Evolutionary conservation across 2,113 vertebrate species (phyloP), one percentile per base, ranked within the genome.

Genomic region (Platysteira castanea): DNA sequence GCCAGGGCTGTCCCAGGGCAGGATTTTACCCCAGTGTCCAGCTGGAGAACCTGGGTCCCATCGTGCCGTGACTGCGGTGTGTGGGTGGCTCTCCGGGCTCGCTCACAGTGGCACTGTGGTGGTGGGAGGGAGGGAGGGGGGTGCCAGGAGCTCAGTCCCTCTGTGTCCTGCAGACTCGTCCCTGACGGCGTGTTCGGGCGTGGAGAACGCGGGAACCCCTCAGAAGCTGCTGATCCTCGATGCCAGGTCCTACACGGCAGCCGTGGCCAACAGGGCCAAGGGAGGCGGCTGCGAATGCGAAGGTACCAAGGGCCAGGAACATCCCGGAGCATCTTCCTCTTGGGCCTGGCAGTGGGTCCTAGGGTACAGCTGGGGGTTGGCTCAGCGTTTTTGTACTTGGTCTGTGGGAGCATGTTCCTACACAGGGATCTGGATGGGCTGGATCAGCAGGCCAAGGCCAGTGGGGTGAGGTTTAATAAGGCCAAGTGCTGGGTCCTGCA

Each of bases 221-320:
- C 99, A 99, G 96, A 99, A 99, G 96, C 98, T 99, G 92, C 98
- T 99, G 92, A 99, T 99, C 87, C 98, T 99, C 44, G 99, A 99
- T 41, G 99, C 99, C 41, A 98, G 99, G 64, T 99, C 99, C 41
- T 99, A 99, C 95, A 99, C 99, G 0, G 99, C 99, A 1, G 99
- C 99, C 0, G 99, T 99, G 91, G 99, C 99, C 69, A 99, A 99
- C 98, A 98, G 99, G 49, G 99, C 99, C n/a, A 99, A 99, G 97
- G 99, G 99, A 33, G 99, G 99, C 3, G 99, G 99, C 95, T 99
- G 99, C 3, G 99, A 99, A 92, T 99, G 99, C 35, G 99, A 99
- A 99, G 99, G 99, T 99, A 98, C 6, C 7, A 1, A 31, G 31
- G 30, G 61, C 53, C 60, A 7, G 42, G n/a, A 57, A 5, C 33